Evolutionary conservation across 1,140 invertebrate genomes (phyloP).

Genomic region (Zaprionus inermis): DNA sequence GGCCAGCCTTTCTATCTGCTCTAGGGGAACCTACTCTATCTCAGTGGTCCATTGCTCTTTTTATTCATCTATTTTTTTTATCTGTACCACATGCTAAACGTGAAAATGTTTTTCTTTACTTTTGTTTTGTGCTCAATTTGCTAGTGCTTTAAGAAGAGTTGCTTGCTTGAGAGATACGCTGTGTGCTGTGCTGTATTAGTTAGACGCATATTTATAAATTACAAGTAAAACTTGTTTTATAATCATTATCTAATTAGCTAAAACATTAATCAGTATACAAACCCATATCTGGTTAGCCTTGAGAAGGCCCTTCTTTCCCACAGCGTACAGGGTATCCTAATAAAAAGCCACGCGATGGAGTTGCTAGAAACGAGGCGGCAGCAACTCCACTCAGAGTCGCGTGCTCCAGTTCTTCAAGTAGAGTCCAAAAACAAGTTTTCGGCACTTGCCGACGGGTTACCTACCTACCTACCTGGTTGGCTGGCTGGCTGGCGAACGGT

Average conservation of each 20-base stretch:
- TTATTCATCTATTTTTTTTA: slow-evolving; percentile 6
- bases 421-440: slow-evolving; percentile 48
- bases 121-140: slow-evolving; percentile 17
- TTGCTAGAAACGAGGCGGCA: slow-evolving; percentile 1
- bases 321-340: not conserved
- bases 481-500: too few species aligned
- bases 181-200: too few species aligned
- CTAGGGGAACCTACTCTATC: not conserved
- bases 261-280: not conserved
- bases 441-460: slow-evolving; percentile 45
- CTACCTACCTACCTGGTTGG: not conserved
- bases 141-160: not conserved
- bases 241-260: not conserved
- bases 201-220: not conserved
- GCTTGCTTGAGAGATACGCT: not conserved
- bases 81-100: slow-evolving; percentile 42
- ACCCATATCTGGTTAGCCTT: not conserved
- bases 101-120: slow-evolving; percentile 28
- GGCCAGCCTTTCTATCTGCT: slow-evolving; percentile 25
- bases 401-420: slow-evolving; percentile 46
- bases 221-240: not conserved
- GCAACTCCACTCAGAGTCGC: slow-evolving; percentile 14
- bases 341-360: not conserved
- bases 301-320: not conserved
- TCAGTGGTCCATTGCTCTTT: slow-evolving; percentile 36